Evolutionary conservation across 2,113 vertebrate species (phyloP), one percentile per base, ranked within the genome.

Genomic region (Zosterops hypoxanthus): DNA sequence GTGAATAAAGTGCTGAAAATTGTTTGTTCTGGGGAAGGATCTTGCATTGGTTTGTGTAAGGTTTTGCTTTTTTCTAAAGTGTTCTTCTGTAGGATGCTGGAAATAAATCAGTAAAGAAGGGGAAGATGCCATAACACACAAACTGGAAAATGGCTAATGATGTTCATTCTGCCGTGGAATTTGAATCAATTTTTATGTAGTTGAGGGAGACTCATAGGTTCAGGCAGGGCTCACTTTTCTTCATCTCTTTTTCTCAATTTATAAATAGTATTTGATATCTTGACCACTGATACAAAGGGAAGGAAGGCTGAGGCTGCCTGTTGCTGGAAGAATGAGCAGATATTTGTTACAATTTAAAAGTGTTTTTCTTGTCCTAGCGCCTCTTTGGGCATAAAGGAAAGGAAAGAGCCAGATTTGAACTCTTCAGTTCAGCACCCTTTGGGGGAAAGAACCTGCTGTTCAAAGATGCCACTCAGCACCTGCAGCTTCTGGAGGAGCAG

Each of bases 381-480:
- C 92, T 98, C 49, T 99, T 99, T 97, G 99, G 99, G 34, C 91
- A 6, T n/a, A 96, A 82, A 49, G 98, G 99, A 66, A 97, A 96
- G 90, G 97, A 98, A 79, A 97, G 82, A 71, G 96, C 94, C 36
- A 98, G 98, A 28, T 99, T 99, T 96, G 98, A 98, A 46, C 97
- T 99, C 80, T 99, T 99, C 88, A 95, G 97, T 92, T 99, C 99
- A 9, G 88, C 95, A 14, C 26, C 86, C 36, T 99, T 98, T 52
- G 98, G 97, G 41, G 98, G 98, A 49, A 97, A 87, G 42, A 98
- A 99, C 86, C 98, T 99, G 84, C 98, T 99, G 41, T 99, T 99
- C 85, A 98, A 65, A 78, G 99, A 99, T 25, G 92, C 94, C 22
- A 99, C 98, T 8, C 95, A 97, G 59, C 98, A 98, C 77, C 92